phyloP scores from a whole-genome alignment of 2,888 invertebrate species.

The Fissipunctia ypsillon region DNA sequence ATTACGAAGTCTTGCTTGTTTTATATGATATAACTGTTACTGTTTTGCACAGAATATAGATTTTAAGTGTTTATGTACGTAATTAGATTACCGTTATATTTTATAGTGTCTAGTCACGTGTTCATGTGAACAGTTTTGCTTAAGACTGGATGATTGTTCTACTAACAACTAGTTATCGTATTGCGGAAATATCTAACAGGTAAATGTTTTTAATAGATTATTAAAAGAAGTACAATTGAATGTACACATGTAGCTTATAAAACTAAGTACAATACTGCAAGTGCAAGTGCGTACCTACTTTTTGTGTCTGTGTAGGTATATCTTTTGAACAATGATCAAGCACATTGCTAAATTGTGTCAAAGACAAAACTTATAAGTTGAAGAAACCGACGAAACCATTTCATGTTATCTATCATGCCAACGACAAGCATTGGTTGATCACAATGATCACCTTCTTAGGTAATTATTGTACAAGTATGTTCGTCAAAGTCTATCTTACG shows the following conservation, averaged over 20 bases:
- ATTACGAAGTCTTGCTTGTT: conserved; percentile 41
- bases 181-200: conserved; percentile 24
- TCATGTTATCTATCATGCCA: background rate
- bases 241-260: conserved; percentile 27
- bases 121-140: conserved; percentile 52
- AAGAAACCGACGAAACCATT: background rate
- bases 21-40: conserved; percentile 47
- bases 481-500: background rate
- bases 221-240: conserved; percentile 44
- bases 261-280: conserved; percentile 30
- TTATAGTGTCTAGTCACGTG: conserved; percentile 65
- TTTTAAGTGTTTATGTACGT: conserved; percentile 57
- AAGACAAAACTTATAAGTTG: conserved; percentile 9
- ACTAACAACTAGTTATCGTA: conserved; percentile 44
- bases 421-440: background rate
- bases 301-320: background rate
- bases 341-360: background rate
- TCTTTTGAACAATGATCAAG: background rate
- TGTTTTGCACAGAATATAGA: conserved; percentile 52
- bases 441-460: background rate
- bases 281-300: conserved; percentile 11
- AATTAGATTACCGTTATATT: conserved; percentile 51
- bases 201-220: conserved; percentile 22
- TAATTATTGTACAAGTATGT: background rate
- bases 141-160: conserved; percentile 61